Percentiles rank a stretch among this genome's conserved stretches.
Conservation (phyloP, 2,113 vertebrate species). For the Phoenicopterus ruber region DNA sequence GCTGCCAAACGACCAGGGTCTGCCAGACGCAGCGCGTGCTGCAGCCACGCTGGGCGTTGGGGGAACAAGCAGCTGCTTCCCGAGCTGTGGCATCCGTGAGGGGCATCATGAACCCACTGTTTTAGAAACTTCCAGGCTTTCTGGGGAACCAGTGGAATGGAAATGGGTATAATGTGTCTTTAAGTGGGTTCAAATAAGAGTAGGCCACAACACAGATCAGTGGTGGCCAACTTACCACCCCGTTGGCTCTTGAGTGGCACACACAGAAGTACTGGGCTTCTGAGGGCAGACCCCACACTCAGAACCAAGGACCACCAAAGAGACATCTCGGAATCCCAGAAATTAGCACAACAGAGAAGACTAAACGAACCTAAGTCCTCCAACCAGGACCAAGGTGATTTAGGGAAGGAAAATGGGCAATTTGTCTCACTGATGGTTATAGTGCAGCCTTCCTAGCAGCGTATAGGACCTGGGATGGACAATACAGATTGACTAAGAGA, state of each 20-base stretch:
- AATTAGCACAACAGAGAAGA: neutral
- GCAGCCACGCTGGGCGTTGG: neutral
- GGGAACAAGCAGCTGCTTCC: neutral
- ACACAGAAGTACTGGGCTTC: neutral
- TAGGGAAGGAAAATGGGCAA: neutral
- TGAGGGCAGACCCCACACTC: neutral
- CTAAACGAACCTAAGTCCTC: neutral
- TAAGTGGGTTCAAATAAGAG: neutral
- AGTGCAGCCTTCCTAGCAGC: neutral
- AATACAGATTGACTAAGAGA: neutral
- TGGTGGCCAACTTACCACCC: neutral
- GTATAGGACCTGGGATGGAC: neutral
- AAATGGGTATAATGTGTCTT: neutral
- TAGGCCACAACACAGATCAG: neutral
- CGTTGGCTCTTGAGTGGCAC: fast-evolving
- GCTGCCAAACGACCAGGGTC: neutral
- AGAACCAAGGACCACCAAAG: neutral
- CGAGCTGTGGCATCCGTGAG: neutral
- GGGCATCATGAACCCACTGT: neutral
- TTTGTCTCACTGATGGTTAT: neutral
- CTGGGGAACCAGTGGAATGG: neutral
- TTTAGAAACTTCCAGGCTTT: neutral
- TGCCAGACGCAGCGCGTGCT: neutral
- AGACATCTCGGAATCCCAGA: neutral
- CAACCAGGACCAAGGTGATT: neutral